Evolutionary conservation across 2,113 vertebrate genomes (phyloP), one percentile per base, ranked within the genome.

Genomic region (Pavo muticus): DNA sequence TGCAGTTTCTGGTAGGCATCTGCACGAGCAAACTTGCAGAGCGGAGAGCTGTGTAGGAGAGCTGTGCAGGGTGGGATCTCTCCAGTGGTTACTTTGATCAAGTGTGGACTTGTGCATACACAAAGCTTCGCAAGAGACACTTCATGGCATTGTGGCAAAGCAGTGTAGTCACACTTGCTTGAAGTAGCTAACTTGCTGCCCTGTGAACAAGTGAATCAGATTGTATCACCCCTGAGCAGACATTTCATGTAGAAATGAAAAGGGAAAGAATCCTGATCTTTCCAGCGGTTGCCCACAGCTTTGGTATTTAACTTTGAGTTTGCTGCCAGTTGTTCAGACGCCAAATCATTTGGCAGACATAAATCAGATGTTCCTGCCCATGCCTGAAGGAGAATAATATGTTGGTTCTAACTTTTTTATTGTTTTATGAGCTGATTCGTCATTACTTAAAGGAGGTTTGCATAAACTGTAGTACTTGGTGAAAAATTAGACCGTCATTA

Each of bases 21-120:
- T 80, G 69, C 42, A 50, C 8, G 12, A 70, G 35, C 68, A 85
- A 4, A 11, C 30, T 69, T 5, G 1, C 5, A 2, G 25, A 45
- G 48, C 1, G 25, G 25, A 37, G 59, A 79, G 40, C 44, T 69
- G 35, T 32, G 48, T 21, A 1, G 74, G 82, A 40, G 59, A 72
- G 71, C 77, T 5, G 15, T 63, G 3, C 23, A 19, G 71, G 52
- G 65, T 11, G 35, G 63, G 69, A 47, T 84, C 50, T 86, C 40
- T 65, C 16, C 76, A 7, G 56, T 4, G 79, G 79, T 91, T 88
- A 2, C 83, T 95, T 93, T 96, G 91, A 94, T 96, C 92, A 37
- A 75, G 92, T 18, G 64, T 61, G 69, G 76, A 64, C 90, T 71
- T 84, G 95, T 42, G 44, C 4, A 1, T 44, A 3, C 0, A 0